Conservation (phyloP, 2,797 vertebrate species). For the Spinus pinus region DNA sequence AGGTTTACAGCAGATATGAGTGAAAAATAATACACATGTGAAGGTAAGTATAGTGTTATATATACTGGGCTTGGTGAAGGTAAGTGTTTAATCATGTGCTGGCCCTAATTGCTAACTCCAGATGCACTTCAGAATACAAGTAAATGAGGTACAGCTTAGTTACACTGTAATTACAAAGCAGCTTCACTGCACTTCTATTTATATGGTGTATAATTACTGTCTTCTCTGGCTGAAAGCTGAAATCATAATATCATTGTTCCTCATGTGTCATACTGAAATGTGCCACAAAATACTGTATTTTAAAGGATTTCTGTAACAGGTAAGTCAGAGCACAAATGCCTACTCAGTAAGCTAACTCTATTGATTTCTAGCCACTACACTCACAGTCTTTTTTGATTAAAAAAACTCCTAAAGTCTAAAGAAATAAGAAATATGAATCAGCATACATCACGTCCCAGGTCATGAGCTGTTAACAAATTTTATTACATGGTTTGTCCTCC, state of each 20-base stretch:
- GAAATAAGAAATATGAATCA: neutral
- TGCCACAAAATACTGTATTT: neutral
- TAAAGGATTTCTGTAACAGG: neutral
- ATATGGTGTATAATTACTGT: neutral
- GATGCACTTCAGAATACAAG: neutral
- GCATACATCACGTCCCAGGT: neutral
- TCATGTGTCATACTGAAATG: neutral
- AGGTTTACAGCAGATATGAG: conserved; percentile 26
- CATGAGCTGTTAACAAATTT: neutral
- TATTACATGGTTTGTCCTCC: neutral
- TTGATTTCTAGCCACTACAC: neutral
- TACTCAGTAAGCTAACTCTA: neutral
- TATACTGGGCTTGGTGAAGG: neutral
- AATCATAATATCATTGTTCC: neutral
- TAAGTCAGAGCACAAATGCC: neutral
- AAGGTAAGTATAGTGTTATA: neutral
- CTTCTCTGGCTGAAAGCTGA: neutral
- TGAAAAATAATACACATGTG: conserved; percentile 53
- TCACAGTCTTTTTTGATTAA: neutral
- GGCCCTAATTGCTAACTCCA: conserved; percentile 30
- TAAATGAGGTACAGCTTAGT: conserved; percentile 24
- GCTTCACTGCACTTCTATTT: neutral
- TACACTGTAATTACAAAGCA: conserved; percentile 31
- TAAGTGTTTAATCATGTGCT: conserved; percentile 19
- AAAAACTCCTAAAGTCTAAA: neutral